phyloP scores from a whole-genome alignment of 2,888 invertebrate species.

The Eudasyphora cyanicolor region DNA sequence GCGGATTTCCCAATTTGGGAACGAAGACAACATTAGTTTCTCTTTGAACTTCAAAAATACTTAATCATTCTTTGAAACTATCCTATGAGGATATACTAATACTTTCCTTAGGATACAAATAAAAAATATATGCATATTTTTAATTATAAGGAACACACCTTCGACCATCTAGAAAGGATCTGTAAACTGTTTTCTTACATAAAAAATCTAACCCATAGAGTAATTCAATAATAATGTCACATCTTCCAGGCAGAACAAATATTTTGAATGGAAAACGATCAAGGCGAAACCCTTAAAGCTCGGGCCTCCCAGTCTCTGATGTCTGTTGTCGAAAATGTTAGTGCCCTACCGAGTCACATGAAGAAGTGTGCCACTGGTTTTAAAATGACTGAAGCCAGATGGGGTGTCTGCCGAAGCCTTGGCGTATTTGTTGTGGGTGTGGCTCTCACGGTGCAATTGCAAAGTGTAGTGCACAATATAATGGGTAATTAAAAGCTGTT shows the following conservation, averaged over 20 bases:
- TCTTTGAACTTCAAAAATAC: no score
- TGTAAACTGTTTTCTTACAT: no score
- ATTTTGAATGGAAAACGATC: neutral
- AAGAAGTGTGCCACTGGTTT: constrained; percentile 42
- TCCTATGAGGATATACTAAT: no score
- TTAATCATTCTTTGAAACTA: no score
- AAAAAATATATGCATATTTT: no score
- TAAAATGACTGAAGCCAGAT: constrained; percentile 50
- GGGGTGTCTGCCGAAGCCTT: constrained; percentile 48
- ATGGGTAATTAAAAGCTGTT: constrained; percentile 16
- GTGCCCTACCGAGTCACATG: neutral
- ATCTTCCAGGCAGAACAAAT: neutral
- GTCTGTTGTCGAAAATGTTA: constrained; percentile 28
- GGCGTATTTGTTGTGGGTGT: constrained; percentile 49
- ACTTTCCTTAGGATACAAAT: no score
- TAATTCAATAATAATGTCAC: no score
- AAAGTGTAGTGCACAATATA: constrained; percentile 32
- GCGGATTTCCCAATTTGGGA: no score
- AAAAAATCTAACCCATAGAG: no score
- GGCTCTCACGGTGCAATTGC: constrained; percentile 24
- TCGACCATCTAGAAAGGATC: no score
- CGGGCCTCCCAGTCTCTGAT: neutral
- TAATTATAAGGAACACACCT: no score
- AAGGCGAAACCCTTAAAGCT: neutral
- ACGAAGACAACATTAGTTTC: no score